Evolutionary conservation across 2,113 vertebrate genomes (phyloP), one percentile per base, ranked within the genome.

Genomic region (Hipposideros armiger): DNA sequence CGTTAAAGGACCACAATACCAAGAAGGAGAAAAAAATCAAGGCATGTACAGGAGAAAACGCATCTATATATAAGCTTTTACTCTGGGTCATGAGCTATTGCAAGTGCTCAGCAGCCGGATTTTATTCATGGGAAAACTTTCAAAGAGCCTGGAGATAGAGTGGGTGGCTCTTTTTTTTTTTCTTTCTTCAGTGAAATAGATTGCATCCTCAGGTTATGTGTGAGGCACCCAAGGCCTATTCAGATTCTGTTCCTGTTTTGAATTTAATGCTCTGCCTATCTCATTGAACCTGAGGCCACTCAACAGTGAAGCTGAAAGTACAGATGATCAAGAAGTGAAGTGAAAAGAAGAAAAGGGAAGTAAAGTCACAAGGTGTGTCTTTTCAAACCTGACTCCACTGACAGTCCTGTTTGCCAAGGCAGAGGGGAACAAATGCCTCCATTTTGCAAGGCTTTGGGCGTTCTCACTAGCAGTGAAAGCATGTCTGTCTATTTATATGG

Each of bases 91-190:
- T 47, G 20, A 36, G 81, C 45, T 58, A 74, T 32, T 5, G 5
- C 72, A 95, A 78, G 42, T 83, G 62, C 42, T 96, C 78, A 64
- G 83, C 81, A 78, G 88, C 47, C 88, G 91, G 81, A 89, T 94
- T 96, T 95, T 97, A 95, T 98, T 97, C 91, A 94, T 66, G 87
- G 93, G 95, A 73, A 95, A 96, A 56, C n/a, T 80, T 97, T 88
- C 88, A 82, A 54, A 94, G 70, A 96, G 88, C 82, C 86, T 84
- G 40, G n/a, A 82, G 92, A 83, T 74, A 72, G 17, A 94, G 26
- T 5, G 6, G 50, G 36, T 15, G n/a, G n/a, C 74, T 69, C 83
- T 83, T 66, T 30, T 62, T 60, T 82, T 47, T 62, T n/a, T 16
- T 76, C 62, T 66, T 73, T 47, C 15, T 26, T 36, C 87, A 58